Percentiles rank a stretch among this genome's conserved stretches.
Evolutionary conservation across 2,113 vertebrate species (phyloP).

Genomic region (Porphyrio hochstetteri): DNA sequence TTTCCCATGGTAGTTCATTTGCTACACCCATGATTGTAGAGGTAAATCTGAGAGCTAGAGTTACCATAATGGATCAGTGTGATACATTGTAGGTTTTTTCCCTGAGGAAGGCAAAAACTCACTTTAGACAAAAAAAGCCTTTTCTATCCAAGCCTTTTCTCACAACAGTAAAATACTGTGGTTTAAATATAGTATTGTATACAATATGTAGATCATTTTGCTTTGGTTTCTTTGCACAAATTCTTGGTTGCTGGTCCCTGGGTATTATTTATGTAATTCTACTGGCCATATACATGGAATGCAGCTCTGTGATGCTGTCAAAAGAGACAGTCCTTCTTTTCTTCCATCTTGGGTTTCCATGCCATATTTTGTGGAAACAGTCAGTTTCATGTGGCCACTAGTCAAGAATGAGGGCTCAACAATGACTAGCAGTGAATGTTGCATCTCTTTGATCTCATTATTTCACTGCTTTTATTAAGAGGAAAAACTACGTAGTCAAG

Average conservation of each 20-base stretch:
- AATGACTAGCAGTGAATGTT: background rate
- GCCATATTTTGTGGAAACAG: background rate
- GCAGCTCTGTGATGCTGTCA: background rate
- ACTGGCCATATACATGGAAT: background rate
- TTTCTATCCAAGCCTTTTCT: background rate
- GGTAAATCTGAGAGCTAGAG: background rate
- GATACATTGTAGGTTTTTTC: background rate
- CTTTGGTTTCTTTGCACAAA: background rate
- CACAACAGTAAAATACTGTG: background rate
- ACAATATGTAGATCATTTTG: background rate
- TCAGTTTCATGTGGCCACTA: background rate
- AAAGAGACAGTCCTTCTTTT: background rate
- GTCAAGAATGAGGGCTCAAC: background rate
- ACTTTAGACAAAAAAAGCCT: background rate
- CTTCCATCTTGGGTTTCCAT: background rate
- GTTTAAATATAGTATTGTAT: background rate
- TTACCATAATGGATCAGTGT: background rate
- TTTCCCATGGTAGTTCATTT: background rate
- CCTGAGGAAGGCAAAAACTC: background rate
- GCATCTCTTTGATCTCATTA: background rate
- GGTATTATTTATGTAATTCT: background rate
- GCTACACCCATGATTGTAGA: background rate
- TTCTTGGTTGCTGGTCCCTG: background rate
- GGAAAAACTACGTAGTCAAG: background rate
- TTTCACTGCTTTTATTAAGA: background rate